Conservation (phyloP, 2,113 vertebrate genomes). For the Ramphastos sulfuratus region DNA sequence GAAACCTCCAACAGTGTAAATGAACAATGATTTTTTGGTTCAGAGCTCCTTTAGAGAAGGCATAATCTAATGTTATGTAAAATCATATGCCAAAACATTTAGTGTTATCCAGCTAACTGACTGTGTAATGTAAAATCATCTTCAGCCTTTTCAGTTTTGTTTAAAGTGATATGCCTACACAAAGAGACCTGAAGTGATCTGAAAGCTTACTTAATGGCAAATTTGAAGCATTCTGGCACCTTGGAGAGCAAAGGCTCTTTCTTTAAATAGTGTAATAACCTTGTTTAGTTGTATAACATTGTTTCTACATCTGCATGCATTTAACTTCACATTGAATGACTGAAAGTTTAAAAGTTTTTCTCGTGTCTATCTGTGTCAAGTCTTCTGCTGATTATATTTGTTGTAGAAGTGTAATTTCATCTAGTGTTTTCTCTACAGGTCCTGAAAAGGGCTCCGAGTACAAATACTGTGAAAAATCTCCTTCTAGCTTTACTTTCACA, state of each 20-base stretch:
- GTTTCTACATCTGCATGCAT: not conserved
- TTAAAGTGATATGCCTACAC: slow-evolving; percentile 9
- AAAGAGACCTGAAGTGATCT: slow-evolving; percentile 11
- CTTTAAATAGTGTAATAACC: not conserved
- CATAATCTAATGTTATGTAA: slow-evolving; percentile 4
- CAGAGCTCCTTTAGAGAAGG: slow-evolving; percentile 27
- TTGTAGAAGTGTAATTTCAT: not conserved
- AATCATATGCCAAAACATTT: slow-evolving; percentile 49
- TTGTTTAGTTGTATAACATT: not conserved
- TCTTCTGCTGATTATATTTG: not conserved
- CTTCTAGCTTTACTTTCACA: not conserved
- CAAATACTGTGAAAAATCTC: not conserved
- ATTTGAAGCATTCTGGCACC: not conserved
- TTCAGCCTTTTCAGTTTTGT: slow-evolving; percentile 40
- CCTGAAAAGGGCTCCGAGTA: not conserved
- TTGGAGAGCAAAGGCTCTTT: not conserved
- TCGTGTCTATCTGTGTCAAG: not conserved
- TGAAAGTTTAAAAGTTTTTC: not conserved
- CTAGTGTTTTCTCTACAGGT: not conserved
- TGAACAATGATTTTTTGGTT: slow-evolving; percentile 47
- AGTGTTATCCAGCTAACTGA: slow-evolving; percentile 33
- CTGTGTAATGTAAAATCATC: slow-evolving; percentile 45
- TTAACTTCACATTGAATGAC: not conserved
- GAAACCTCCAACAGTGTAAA: not conserved
- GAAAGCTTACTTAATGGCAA: slow-evolving; percentile 36